Conservation (phyloP, 1,140 invertebrate genomes). For the Steinernema khuongi region DNA sequence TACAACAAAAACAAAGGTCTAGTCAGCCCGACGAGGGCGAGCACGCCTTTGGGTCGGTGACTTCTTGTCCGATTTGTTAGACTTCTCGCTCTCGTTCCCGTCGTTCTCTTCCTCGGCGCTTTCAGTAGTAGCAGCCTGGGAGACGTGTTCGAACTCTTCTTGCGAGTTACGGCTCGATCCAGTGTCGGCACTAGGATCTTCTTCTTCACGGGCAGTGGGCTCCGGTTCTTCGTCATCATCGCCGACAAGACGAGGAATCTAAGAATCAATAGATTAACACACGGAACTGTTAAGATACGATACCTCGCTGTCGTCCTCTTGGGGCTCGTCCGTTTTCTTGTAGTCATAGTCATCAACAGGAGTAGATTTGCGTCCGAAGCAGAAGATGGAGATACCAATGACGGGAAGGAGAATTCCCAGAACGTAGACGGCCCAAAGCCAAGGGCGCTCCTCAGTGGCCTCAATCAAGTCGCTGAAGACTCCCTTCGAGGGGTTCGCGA, state of each 20-base stretch:
- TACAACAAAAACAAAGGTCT: background rate
- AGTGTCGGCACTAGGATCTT: background rate
- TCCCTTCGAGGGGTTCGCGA: constrained; percentile 72
- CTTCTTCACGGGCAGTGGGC: background rate
- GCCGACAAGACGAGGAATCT: constrained; percentile 29
- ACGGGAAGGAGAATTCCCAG: constrained; percentile 73
- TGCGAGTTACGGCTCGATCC: background rate
- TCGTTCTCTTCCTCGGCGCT: constrained; percentile 1
- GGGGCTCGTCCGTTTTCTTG: constrained; percentile 27
- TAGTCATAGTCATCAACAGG: background rate
- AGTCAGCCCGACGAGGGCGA: background rate
- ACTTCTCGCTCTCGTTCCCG: background rate
- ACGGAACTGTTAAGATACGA: constrained; percentile 1
- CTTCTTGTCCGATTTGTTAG: background rate
- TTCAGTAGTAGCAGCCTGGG: background rate
- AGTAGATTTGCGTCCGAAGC: constrained; percentile 64
- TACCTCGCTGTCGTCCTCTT: constrained; percentile 27
- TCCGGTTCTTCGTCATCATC: constrained; percentile 30
- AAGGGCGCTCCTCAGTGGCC: constrained; percentile 79
- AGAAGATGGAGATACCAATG: constrained; percentile 73
- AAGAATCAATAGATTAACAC: background rate
- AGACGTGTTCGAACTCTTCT: constrained; percentile 2
- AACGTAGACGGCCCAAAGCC: constrained; percentile 79
- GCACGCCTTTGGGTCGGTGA: background rate
- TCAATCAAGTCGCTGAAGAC: constrained; percentile 73